These are phyloP conservation scores for Sicus ferrugineus DNA, from an alignment of 2,888 invertebrate species.

Conservation along the genomic window DNA sequence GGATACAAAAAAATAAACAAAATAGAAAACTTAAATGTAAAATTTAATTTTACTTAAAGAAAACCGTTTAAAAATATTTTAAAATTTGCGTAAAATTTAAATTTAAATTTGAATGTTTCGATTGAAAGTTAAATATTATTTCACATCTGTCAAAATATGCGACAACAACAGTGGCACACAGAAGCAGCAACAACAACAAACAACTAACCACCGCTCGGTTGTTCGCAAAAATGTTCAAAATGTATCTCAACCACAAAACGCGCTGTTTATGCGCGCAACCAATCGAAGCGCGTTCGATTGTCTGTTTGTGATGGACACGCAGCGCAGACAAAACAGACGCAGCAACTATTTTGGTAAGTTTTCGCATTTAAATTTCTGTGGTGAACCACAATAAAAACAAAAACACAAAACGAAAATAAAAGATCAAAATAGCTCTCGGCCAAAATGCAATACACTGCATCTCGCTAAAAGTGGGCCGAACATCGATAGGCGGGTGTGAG, in stretches of 20 bases:
- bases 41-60: no score
- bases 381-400: not conserved
- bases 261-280: constrained; percentile 16
- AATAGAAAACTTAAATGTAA: no score
- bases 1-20: no score
- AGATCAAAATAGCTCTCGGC: not conserved
- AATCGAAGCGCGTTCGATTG: constrained; percentile 23
- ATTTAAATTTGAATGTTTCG: not conserved
- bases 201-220: not conserved
- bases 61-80: no score
- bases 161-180: not conserved
- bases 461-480: not conserved
- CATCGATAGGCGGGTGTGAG: not conserved
- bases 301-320: not conserved
- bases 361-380: not conserved
- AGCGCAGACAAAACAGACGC: not conserved
- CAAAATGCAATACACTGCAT: not conserved
- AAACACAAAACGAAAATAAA: not conserved
- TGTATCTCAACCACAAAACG: constrained; percentile 19
- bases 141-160: not conserved
- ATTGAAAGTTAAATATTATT: not conserved
- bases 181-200: no score
- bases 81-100: no score
- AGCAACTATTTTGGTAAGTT: not conserved
- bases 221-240: not conserved